Percentiles rank a stretch among this genome's conserved stretches.
Conservation (phyloP, 2,113 vertebrate species). For the Mormoops blainvillei region DNA sequence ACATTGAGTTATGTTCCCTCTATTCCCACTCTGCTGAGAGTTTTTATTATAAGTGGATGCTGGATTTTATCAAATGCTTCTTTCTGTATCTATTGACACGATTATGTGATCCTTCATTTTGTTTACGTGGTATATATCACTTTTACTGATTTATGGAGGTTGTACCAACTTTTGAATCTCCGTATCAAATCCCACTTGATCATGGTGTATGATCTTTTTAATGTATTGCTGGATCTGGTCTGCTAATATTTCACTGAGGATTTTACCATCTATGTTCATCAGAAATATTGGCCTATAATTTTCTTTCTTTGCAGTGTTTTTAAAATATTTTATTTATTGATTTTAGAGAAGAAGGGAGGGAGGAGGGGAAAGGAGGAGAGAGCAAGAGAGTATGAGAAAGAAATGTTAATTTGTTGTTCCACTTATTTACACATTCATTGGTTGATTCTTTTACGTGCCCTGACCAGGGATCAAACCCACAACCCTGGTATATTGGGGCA, state of each 20-base stretch:
- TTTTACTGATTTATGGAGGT: background rate
- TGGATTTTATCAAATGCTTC: background rate
- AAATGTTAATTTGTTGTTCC: too few species aligned
- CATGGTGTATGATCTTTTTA: background rate
- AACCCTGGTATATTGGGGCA: too few species aligned
- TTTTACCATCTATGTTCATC: background rate
- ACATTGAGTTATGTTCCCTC: background rate
- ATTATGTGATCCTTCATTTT: background rate
- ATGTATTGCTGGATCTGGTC: background rate
- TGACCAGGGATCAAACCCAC: too few species aligned
- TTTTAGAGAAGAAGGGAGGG: too few species aligned
- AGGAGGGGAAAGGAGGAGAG: too few species aligned
- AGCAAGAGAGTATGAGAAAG: too few species aligned
- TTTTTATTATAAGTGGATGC: background rate
- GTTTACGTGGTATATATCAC: background rate
- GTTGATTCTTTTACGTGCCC: too few species aligned
- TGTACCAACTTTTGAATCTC: background rate
- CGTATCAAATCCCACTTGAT: background rate
- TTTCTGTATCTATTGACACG: background rate
- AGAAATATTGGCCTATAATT: background rate
- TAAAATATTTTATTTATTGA: too few species aligned
- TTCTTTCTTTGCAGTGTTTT: background rate
- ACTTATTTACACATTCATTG: too few species aligned
- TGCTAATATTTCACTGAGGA: background rate
- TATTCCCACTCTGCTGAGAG: background rate